Conservation (phyloP, 1,140 invertebrate species). For the Coptotermes formosanus region DNA sequence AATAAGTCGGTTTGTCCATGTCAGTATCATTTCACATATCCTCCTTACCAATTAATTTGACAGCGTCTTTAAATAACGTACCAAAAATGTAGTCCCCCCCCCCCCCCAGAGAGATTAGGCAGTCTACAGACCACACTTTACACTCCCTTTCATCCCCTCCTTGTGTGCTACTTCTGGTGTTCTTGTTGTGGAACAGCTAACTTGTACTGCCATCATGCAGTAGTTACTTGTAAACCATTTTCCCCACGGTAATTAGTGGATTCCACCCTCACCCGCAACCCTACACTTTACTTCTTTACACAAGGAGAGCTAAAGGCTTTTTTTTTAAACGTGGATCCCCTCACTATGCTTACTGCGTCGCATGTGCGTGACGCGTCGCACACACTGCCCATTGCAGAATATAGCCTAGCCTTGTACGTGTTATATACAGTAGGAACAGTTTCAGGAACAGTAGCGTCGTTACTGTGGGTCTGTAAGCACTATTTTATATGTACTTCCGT, state of each 20-base stretch:
- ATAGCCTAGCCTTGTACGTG: neutral
- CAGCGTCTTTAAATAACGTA: too few relatives aligned
- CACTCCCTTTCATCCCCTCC: neutral
- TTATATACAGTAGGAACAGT: neutral
- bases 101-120: neutral
- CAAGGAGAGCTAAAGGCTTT: neutral
- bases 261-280: neutral
- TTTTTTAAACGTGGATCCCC: neutral
- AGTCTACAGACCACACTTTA: neutral
- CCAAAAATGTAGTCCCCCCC: too few relatives aligned
- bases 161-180: neutral
- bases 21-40: too few relatives aligned
- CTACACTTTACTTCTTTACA: neutral
- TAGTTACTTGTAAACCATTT: slow-evolving; percentile 14
- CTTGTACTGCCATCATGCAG: neutral
- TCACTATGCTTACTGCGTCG: neutral
- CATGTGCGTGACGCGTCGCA: neutral
- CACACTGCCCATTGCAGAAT: neutral
- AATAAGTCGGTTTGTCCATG: too few relatives aligned
- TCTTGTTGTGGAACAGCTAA: neutral
- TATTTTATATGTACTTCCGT: too few relatives aligned
- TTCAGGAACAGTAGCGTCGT: too few relatives aligned
- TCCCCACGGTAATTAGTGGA: slow-evolving; percentile 17
- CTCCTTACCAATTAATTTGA: too few relatives aligned
- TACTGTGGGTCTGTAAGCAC: too few relatives aligned